Percentiles rank a stretch among this genome's conserved stretches.
Conservation (phyloP, 1,140 invertebrate genomes). For the Mercenaria mercenaria region DNA sequence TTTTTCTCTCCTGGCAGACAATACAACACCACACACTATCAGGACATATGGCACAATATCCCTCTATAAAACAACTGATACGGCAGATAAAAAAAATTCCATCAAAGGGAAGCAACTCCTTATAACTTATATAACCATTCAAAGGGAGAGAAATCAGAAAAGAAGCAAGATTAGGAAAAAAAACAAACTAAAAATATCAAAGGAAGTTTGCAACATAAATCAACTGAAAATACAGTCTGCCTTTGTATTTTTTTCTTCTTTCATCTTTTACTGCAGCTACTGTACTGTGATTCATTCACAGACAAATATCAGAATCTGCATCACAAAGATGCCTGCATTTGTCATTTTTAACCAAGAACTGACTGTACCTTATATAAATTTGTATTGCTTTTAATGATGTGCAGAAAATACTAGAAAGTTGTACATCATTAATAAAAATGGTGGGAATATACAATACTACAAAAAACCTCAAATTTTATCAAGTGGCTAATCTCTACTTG, state of each 20-base stretch:
- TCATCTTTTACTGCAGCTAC: background rate
- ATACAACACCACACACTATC: background rate
- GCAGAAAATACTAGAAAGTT: too few relatives aligned
- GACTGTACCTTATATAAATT: too few relatives aligned
- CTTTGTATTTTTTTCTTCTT: background rate
- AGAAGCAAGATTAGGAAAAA: background rate
- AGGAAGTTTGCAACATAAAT: background rate
- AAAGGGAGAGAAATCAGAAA: conserved; percentile 27
- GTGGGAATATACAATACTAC: too few relatives aligned
- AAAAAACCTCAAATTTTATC: too few relatives aligned
- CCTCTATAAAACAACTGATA: background rate
- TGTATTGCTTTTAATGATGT: too few relatives aligned
- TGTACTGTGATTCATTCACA: background rate
- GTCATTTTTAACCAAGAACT: too few relatives aligned
- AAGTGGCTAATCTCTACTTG: too few relatives aligned
- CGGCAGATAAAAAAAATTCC: background rate
- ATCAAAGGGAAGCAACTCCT: conserved; percentile 18
- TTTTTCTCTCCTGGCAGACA: background rate
- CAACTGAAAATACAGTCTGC: background rate
- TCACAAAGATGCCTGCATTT: background rate
- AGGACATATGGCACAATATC: background rate
- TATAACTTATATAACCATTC: background rate
- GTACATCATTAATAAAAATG: too few relatives aligned
- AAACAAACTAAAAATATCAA: background rate
- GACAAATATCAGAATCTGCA: background rate